These are phyloP conservation scores for Cinclus mexicanus DNA, from an alignment of 2,113 vertebrate genomes.

Conservation along the genomic window DNA sequence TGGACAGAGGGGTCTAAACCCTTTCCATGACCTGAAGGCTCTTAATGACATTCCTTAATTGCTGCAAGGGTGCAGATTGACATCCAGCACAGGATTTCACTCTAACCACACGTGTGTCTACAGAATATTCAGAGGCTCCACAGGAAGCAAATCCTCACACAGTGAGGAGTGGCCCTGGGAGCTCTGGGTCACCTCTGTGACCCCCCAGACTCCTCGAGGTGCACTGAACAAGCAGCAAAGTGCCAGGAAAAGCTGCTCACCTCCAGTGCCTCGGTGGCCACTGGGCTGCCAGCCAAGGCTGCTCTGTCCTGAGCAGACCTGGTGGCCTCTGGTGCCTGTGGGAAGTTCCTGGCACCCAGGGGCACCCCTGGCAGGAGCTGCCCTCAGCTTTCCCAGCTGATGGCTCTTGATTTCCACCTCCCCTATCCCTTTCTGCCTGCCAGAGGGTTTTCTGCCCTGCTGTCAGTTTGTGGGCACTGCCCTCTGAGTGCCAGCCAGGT, in stretches of 20 bases:
- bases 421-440: background rate
- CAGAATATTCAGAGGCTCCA: background rate
- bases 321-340: background rate
- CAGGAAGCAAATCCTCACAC: background rate
- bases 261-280: background rate
- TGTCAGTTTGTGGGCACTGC: background rate
- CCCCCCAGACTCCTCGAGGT: background rate
- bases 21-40: background rate
- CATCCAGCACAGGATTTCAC: background rate
- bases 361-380: background rate
- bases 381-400: background rate
- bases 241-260: background rate
- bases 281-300: background rate
- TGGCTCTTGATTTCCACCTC: background rate
- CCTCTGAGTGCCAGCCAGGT: background rate
- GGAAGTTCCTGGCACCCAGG: background rate
- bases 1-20: background rate
- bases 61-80: background rate
- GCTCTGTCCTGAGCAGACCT: background rate
- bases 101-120: fast-evolving
- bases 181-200: background rate
- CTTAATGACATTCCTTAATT: background rate
- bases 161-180: background rate
- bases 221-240: background rate
- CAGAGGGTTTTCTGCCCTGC: background rate